phyloP scores from a whole-genome alignment of 2,113 vertebrate genomes.

The Turnix velox region DNA sequence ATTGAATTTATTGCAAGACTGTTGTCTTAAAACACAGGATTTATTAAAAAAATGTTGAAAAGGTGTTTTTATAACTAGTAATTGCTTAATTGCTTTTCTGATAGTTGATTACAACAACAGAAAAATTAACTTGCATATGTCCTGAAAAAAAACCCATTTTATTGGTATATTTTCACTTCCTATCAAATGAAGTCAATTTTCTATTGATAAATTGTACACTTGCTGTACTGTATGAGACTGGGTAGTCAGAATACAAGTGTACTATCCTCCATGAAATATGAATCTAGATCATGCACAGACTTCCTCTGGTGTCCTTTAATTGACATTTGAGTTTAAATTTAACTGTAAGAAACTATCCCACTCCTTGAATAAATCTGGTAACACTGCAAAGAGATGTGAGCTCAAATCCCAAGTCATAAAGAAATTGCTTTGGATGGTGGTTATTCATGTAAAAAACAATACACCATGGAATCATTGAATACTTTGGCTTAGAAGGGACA shows the following conservation, averaged over 20 bases:
- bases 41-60: background rate
- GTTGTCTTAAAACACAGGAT: background rate
- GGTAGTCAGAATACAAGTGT: background rate
- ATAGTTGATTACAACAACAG: background rate
- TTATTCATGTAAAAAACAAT: background rate
- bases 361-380: conserved; percentile 15
- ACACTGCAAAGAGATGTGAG: background rate
- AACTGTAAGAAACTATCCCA: conserved; percentile 29
- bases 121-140: background rate
- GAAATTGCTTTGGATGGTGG: conserved; percentile 8
- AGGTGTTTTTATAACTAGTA: background rate
- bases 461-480: background rate
- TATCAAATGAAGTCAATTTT: background rate
- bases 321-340: conserved; percentile 40
- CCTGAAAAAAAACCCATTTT: background rate
- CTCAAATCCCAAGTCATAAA: background rate
- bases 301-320: conserved; percentile 13
- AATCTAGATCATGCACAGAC: background rate
- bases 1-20: background rate
- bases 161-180: background rate
- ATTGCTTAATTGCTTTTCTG: background rate
- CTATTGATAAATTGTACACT: background rate
- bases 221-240: background rate
- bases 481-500: background rate
- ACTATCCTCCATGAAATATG: background rate